Conservation (phyloP, 2,113 vertebrate species). For the Mohoua ochrocephala region DNA sequence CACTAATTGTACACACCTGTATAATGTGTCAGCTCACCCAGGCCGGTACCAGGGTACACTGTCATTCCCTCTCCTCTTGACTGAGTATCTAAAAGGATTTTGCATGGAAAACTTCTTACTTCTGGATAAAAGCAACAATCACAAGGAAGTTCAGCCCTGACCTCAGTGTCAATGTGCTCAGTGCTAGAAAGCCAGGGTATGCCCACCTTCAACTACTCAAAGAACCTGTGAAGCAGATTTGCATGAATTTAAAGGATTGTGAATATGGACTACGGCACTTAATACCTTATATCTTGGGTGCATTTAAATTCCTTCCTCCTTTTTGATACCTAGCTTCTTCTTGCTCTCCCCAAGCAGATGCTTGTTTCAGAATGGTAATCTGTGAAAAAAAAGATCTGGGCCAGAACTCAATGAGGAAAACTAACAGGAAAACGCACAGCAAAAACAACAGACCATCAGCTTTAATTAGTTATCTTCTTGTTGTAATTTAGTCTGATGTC, state of each 20-base stretch:
- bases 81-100: neutral
- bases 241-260: neutral
- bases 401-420: neutral
- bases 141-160: neutral
- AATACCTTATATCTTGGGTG: neutral
- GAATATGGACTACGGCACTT: neutral
- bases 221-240: neutral
- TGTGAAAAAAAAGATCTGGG: neutral
- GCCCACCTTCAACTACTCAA: neutral
- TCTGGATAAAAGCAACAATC: neutral
- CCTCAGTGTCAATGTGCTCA: neutral
- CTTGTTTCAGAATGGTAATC: neutral
- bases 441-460: neutral
- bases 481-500: neutral
- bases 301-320: neutral
- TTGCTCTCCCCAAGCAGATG: neutral
- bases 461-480: neutral
- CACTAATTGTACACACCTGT: neutral
- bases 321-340: neutral
- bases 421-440: neutral
- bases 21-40: neutral
- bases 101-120: neutral
- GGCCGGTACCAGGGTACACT: neutral
- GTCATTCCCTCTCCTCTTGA: neutral
- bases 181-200: neutral